These are phyloP conservation scores for Diachasma alloeum DNA, from an alignment of 1,140 invertebrate species.

Conservation along the genomic window DNA sequence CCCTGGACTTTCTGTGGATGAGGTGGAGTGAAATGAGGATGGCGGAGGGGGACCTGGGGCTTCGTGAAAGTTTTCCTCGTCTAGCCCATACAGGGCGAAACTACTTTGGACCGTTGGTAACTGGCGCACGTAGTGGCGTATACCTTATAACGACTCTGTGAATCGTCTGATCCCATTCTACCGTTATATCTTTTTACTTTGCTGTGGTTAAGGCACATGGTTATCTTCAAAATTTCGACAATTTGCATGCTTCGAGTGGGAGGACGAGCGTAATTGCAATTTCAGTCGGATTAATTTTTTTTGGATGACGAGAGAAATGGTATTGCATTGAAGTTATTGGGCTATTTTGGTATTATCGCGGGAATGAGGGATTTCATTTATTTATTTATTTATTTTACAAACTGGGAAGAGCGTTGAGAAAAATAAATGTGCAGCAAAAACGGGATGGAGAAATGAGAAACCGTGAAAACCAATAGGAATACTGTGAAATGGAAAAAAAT, in stretches of 20 bases:
- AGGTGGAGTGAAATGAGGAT: not conserved
- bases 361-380: too few relatives aligned
- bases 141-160: conserved; percentile 16
- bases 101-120: conserved; percentile 17
- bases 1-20: not conserved
- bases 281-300: too few relatives aligned
- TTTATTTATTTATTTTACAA: too few relatives aligned
- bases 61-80: conserved; percentile 21
- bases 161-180: conserved; percentile 20
- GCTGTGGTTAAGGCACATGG: not conserved
- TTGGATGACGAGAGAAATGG: too few relatives aligned
- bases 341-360: too few relatives aligned
- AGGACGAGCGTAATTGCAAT: not conserved
- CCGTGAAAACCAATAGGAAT: too few relatives aligned
- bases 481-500: too few relatives aligned
- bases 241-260: not conserved
- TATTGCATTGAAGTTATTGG: too few relatives aligned
- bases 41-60: not conserved
- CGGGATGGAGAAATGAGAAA: too few relatives aligned
- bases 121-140: conserved; percentile 14
- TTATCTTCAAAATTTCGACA: not conserved
- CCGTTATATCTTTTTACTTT: not conserved
- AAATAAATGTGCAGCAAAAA: too few relatives aligned
- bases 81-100: conserved; percentile 4
- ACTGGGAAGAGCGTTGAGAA: too few relatives aligned